phyloP scores from a whole-genome alignment of 2,888 invertebrate species.

The Platycheirus albimanus region DNA sequence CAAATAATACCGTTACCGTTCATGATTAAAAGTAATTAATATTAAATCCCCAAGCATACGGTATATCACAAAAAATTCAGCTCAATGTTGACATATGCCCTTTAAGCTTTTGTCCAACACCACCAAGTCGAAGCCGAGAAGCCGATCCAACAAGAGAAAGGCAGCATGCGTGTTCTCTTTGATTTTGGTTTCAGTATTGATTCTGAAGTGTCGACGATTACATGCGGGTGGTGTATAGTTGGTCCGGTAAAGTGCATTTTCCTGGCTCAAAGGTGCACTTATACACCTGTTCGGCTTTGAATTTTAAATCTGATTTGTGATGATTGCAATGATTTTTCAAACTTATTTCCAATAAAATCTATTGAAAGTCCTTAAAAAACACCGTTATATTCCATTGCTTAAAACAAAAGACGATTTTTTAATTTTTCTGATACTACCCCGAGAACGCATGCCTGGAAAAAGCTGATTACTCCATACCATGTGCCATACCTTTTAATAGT shows the following conservation, averaged over 20 bases:
- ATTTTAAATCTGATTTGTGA: constrained; percentile 3
- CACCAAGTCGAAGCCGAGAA: too few species aligned
- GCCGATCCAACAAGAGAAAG: constrained; percentile 10
- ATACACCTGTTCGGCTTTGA: constrained; percentile 11
- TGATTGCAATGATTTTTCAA: not conserved
- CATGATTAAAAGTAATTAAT: too few species aligned
- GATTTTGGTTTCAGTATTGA: constrained; percentile 67
- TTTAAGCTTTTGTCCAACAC: constrained; percentile 26
- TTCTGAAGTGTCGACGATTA: constrained; percentile 60
- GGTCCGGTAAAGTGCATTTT: constrained; percentile 39
- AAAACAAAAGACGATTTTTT: constrained; percentile 37
- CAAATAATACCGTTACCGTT: too few species aligned
- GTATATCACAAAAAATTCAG: not conserved
- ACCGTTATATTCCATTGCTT: not conserved
- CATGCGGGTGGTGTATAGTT: constrained; percentile 50
- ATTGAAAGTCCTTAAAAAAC: constrained; percentile 5
- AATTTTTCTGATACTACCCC: constrained; percentile 15
- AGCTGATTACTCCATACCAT: constrained; percentile 70
- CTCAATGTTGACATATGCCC: constrained; percentile 12
- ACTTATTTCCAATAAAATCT: not conserved
- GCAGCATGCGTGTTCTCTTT: constrained; percentile 61
- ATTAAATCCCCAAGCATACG: not conserved
- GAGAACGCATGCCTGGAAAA: constrained; percentile 69
- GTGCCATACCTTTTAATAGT: constrained; percentile 59
- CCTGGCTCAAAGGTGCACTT: constrained; percentile 17